These are phyloP conservation scores for Hydrotaea diabolus DNA, from an alignment of 2,888 invertebrate genomes.

Conservation along the genomic window DNA sequence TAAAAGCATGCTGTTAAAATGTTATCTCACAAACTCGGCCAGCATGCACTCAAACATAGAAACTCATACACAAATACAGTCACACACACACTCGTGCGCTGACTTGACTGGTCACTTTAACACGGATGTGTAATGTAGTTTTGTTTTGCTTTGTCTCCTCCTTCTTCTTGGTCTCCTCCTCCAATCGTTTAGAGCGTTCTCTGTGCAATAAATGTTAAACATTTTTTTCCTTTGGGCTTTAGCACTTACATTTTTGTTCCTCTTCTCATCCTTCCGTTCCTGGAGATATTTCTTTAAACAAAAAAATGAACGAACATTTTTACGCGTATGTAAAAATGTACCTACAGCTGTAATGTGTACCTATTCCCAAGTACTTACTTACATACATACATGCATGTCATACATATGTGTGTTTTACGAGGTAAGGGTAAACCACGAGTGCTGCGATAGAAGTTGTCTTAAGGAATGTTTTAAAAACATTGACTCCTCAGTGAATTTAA, in stretches of 20 bases:
- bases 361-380: background rate
- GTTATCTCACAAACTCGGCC: slow-evolving; percentile 54
- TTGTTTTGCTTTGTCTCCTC: slow-evolving; percentile 6
- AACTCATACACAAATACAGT: background rate
- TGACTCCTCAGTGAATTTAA: too few relatives aligned
- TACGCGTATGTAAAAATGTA: slow-evolving; percentile 52
- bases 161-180: slow-evolving; percentile 17
- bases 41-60: slow-evolving; percentile 16
- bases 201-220: slow-evolving; percentile 49
- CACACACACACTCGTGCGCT: too few relatives aligned
- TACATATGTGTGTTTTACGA: slow-evolving; percentile 3
- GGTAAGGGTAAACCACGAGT: background rate
- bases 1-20: slow-evolving; percentile 61
- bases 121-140: slow-evolving; percentile 1
- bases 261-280: slow-evolving; percentile 9
- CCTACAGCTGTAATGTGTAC: slow-evolving; percentile 12
- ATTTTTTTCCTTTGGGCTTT: slow-evolving; percentile 38
- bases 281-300: slow-evolving; percentile 24
- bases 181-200: slow-evolving; percentile 8
- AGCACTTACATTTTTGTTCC: slow-evolving; percentile 6
- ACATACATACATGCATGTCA: too few relatives aligned
- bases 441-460: background rate
- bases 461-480: too few relatives aligned
- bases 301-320: slow-evolving; percentile 37
- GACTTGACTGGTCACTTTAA: slow-evolving; percentile 50